A percentile compares a stretch with the other conserved stretches of the same genome.
These are phyloP conservation scores for Ammodytes dubius DNA, from an alignment of 2,113 vertebrate genomes.

Conservation along the genomic window DNA sequence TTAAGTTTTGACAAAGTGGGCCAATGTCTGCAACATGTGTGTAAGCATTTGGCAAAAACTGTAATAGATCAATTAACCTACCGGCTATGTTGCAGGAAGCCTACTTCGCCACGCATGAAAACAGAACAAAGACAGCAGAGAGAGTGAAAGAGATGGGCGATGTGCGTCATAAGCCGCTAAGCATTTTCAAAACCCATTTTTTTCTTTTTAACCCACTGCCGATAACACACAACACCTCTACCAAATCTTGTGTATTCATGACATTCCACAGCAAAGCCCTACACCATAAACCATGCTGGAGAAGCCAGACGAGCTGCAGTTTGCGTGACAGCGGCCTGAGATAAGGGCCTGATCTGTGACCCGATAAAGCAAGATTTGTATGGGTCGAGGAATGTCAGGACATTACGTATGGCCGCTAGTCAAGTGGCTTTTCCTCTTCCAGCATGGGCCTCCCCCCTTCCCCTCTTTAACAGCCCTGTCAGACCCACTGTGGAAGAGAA, in stretches of 20 bases:
- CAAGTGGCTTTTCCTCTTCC: slow-evolving; percentile 61
- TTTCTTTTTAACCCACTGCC: not conserved
- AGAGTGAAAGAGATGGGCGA: not conserved
- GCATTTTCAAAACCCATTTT: not conserved
- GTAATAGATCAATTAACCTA: not conserved
- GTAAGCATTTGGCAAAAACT: too few relatives aligned
- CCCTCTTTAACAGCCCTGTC: slow-evolving; percentile 37
- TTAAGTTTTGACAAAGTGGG: too few relatives aligned
- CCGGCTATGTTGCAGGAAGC: not conserved
- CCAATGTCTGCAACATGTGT: too few relatives aligned
- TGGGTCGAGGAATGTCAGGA: slow-evolving; percentile 64
- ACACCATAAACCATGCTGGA: not conserved
- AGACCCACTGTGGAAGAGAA: slow-evolving; percentile 36
- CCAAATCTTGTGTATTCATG: slow-evolving; percentile 2
- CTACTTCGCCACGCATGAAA: not conserved
- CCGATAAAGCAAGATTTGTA: slow-evolving; percentile 53
- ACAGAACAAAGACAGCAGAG: not conserved
- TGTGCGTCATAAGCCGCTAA: not conserved
- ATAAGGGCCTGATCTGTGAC: slow-evolving; percentile 62
- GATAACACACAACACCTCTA: not conserved
- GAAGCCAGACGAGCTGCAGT: slow-evolving; percentile 26
- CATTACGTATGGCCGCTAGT: slow-evolving; percentile 48
- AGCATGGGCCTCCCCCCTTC: slow-evolving; percentile 50
- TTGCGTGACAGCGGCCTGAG: slow-evolving; percentile 62
- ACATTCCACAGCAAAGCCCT: not conserved